Conservation (phyloP, 1,140 invertebrate species). For the Dermatophagoides farinae region DNA sequence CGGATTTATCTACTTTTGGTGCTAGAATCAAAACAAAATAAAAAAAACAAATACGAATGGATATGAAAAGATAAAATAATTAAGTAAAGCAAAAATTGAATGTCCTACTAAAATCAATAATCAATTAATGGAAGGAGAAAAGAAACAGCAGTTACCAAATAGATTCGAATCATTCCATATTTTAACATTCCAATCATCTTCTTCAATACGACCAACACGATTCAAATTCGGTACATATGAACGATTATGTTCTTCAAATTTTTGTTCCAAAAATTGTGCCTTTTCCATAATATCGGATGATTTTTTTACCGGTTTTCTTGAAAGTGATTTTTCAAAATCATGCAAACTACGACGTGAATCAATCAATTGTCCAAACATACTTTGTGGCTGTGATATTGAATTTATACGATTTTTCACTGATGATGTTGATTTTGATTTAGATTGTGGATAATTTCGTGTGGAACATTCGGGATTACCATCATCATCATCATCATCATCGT, state of each 20-base stretch:
- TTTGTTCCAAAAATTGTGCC: conserved; percentile 7
- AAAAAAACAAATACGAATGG: neutral
- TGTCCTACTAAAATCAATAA: neutral
- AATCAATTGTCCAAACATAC: neutral
- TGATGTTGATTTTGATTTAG: too few species aligned
- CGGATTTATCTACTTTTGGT: neutral
- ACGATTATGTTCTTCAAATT: conserved; percentile 2
- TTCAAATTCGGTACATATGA: conserved; percentile 1
- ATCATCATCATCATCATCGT: too few species aligned
- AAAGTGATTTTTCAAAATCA: neutral
- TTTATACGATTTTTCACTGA: neutral
- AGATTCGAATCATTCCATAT: neutral
- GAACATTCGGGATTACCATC: too few species aligned
- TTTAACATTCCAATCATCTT: conserved; percentile 71
- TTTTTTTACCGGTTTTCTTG: neutral
- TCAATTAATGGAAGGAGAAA: too few species aligned
- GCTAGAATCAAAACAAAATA: neutral
- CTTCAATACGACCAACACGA: conserved; percentile 51
- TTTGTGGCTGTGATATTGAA: neutral
- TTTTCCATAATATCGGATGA: conserved; percentile 2
- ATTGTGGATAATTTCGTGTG: too few species aligned
- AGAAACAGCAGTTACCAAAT: too few species aligned
- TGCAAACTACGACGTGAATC: neutral
- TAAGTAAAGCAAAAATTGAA: neutral
- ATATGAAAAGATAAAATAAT: neutral